A percentile compares a stretch with the other conserved stretches of the same genome.
These are phyloP conservation scores for Synergus laeviventris DNA, from an alignment of 2,888 invertebrate genomes.

Conservation along the genomic window DNA sequence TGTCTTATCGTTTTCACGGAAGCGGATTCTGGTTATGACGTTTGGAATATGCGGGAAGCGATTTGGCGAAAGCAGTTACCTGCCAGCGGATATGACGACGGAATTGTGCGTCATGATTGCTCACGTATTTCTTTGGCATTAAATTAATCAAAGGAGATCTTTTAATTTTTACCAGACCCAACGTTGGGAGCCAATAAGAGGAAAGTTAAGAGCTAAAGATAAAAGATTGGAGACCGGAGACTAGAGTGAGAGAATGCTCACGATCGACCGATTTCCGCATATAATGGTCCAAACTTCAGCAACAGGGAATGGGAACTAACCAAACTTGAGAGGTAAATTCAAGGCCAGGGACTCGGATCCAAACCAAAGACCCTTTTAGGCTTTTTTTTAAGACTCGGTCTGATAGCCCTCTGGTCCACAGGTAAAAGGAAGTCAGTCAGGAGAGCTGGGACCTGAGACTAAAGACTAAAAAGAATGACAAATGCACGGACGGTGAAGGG, in stretches of 20 bases:
- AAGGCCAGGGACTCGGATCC: conserved; percentile 52
- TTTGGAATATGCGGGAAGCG: conserved; percentile 4
- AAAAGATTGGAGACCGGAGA: conserved; percentile 22
- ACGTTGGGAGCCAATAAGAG: too few relatives aligned
- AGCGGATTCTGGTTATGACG: not conserved
- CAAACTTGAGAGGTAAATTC: conserved; percentile 43
- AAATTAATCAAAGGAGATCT: not conserved
- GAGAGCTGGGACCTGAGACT: conserved; percentile 50
- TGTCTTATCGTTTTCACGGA: conserved; percentile 25
- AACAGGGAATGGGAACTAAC: conserved; percentile 55
- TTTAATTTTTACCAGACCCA: too few relatives aligned
- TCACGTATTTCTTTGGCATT: not conserved
- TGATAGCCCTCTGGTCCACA: conserved; percentile 56
- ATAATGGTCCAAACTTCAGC: conserved; percentile 43
- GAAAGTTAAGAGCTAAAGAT: too few relatives aligned
- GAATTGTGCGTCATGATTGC: conserved; percentile 29
- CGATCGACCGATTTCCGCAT: conserved; percentile 21
- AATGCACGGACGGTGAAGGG: conserved; percentile 61
- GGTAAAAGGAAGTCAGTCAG: conserved; percentile 70
- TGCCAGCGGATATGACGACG: conserved; percentile 24
- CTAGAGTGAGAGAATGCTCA: conserved; percentile 37
- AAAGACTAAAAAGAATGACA: conserved; percentile 70
- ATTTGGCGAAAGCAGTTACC: conserved; percentile 31
- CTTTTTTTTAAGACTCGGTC: conserved; percentile 49
- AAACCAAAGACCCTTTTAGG: conserved; percentile 52